Evolutionary conservation across 2,113 vertebrate genomes (phyloP).

Genomic region (Hoplias malabaricus): DNA sequence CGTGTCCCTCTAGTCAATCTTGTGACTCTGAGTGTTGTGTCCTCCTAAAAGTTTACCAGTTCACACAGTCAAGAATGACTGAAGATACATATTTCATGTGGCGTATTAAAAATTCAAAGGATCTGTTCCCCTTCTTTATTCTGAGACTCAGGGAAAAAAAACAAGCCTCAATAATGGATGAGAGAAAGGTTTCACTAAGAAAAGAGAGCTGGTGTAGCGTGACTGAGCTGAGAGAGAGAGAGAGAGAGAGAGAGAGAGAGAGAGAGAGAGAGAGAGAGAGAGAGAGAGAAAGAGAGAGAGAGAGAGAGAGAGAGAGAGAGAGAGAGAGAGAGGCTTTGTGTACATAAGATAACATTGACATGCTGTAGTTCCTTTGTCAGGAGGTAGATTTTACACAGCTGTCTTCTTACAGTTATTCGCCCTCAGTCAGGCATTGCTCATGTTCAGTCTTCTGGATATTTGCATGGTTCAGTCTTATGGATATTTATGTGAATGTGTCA

Average conservation of each 20-base stretch:
- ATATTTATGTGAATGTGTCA: no score
- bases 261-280: background rate
- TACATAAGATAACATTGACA: background rate
- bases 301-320: background rate
- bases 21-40: background rate
- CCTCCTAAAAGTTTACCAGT: constrained; percentile 32
- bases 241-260: background rate
- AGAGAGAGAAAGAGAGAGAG: background rate
- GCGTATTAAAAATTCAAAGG: constrained; percentile 47
- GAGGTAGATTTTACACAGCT: background rate
- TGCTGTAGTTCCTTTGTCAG: background rate
- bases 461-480: background rate
- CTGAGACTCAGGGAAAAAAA: constrained; percentile 38
- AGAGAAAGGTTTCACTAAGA: constrained; percentile 15
- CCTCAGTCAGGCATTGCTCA: background rate
- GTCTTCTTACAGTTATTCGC: background rate
- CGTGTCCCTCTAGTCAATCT: background rate
- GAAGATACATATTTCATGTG: constrained; percentile 45
- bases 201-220: background rate
- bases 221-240: background rate
- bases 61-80: constrained; percentile 35
- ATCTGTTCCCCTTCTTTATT: constrained; percentile 39
- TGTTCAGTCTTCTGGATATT: background rate
- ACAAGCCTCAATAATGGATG: constrained; percentile 20
- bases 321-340: no score